phyloP scores from a whole-genome alignment of 2,888 invertebrate species.

The Masnerella sp. region DNA sequence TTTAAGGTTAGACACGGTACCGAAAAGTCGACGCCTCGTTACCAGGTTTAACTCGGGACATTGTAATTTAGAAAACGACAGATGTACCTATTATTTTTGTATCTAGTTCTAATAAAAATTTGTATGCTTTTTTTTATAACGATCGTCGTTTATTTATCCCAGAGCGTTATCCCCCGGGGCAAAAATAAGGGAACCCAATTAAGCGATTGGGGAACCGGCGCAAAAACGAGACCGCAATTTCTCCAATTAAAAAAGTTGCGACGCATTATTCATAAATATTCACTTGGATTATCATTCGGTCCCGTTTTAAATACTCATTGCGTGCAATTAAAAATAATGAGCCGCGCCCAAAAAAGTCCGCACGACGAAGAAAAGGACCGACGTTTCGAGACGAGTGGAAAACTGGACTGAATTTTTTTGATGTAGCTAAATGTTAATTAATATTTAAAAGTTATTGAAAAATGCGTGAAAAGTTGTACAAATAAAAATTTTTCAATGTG shows the following conservation, averaged over 20 bases:
- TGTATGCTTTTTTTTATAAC: slow-evolving; percentile 74
- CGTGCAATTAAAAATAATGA: slow-evolving; percentile 29
- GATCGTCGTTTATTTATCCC: slow-evolving; percentile 8
- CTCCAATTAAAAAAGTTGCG: no score
- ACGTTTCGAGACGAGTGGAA: no score
- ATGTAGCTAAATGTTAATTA: no score
- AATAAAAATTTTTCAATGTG: no score
- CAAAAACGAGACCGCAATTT: no score
- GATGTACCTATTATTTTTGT: slow-evolving; percentile 76
- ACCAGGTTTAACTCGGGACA: slow-evolving; percentile 40
- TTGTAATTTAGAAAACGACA: slow-evolving; percentile 67
- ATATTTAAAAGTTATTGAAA: no score
- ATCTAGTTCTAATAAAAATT: slow-evolving; percentile 75
- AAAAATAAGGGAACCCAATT: neutral
- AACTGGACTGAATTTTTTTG: no score
- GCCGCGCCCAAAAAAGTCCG: neutral
- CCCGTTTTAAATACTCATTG: slow-evolving; percentile 11
- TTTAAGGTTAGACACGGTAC: slow-evolving; percentile 38
- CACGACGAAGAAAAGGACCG: neutral
- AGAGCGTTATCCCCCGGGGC: neutral
- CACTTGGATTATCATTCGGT: slow-evolving; percentile 14
- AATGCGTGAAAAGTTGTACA: no score
- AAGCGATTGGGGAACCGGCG: no score
- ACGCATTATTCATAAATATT: no score
- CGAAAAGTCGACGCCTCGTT: slow-evolving; percentile 48